phyloP scores from a whole-genome alignment of 1,140 invertebrate species.

The Hycleus phaleratus region DNA sequence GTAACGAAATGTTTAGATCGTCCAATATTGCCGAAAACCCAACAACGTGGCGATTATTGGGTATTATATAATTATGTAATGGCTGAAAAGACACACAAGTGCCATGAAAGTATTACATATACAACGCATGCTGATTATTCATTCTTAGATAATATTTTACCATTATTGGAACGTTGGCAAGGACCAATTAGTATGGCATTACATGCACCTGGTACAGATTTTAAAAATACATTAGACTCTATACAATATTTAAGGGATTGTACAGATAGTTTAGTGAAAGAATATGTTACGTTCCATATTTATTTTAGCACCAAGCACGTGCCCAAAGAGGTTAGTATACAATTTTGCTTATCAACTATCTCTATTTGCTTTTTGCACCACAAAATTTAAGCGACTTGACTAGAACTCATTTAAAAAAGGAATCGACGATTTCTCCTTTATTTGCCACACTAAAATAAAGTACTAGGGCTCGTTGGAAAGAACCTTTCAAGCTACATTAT shows the following conservation, averaged over 20 bases:
- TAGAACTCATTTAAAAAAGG: too few species aligned
- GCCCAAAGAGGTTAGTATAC: slow-evolving; percentile 56
- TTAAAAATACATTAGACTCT: slow-evolving; percentile 54
- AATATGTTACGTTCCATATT: slow-evolving; percentile 76
- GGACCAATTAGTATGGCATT: slow-evolving; percentile 66
- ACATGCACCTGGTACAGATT: slow-evolving; percentile 67
- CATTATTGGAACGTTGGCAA: slow-evolving; percentile 65
- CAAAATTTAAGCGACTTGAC: too few species aligned
- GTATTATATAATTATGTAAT: slow-evolving; percentile 81
- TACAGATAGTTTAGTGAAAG: slow-evolving; percentile 55
- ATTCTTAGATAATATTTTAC: slow-evolving; percentile 82
- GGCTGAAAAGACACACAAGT: slow-evolving; percentile 67
- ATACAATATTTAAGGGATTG: slow-evolving; percentile 64
- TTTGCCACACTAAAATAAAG: neutral
- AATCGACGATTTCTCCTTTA: neutral
- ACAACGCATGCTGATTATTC: slow-evolving; percentile 88
- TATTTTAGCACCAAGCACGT: slow-evolving; percentile 81
- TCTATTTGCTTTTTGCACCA: too few species aligned
- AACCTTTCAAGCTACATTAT: too few species aligned
- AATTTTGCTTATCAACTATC: too few species aligned
- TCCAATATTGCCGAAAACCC: slow-evolving; percentile 51
- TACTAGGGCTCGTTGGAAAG: too few species aligned
- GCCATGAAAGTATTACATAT: slow-evolving; percentile 82
- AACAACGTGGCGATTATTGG: slow-evolving; percentile 82
- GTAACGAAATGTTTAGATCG: slow-evolving; percentile 58